Base-by-base conservation (phyloP, 2,113 vertebrate species). In the Oxyruncus cristatus region DNA sequence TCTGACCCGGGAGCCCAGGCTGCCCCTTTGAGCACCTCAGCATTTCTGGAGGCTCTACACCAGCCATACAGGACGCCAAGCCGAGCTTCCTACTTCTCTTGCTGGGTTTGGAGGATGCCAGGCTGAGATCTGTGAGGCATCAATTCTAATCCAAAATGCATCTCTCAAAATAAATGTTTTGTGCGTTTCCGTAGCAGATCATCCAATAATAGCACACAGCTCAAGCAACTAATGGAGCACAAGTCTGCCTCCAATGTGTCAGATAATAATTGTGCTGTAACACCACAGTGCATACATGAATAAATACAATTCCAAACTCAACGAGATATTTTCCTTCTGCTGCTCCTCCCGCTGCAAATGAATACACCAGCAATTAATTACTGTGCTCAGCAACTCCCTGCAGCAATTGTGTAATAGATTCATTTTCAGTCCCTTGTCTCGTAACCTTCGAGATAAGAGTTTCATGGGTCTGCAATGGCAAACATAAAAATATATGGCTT, bases 341-440 rank as follows among this genome's bases (percentile, higher is more conserved):
- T 93, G 86, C 86, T 96, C 73, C 96, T 97, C 92, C 94, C 92
- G 94, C 93, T 0, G 39, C 93, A 96, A 96, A 96, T 95, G 93
- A 95, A 96, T 93, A 94, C 86, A 85, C 80, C 88, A 96, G 93
- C 93, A 94, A 96, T 96, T 96, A 97, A 96, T 97, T 96, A 97
- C 80, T 9, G 24, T 58, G 70, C 77, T 94, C 92, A 85, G 91
- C 86, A 95, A 79, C 66, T 96, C 96, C 92, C 96, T 87, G 88
- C 91, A 96, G 95, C 94, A 91, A 94, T 94, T 93, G 91, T 79
- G 89, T 78, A 96, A 92, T 19, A 75, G 92, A 92, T 95, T 94
- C 80, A 70, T 78, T 96, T 86, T 86, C 80, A 87, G 92, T 66
- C 95, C 88, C 92, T 89, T 85, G 83, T 91, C 96, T 95, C 7